These are phyloP conservation scores for Sternarchorhynchus goeldii DNA, from an alignment of 2,797 vertebrate species.

Conservation along the genomic window DNA sequence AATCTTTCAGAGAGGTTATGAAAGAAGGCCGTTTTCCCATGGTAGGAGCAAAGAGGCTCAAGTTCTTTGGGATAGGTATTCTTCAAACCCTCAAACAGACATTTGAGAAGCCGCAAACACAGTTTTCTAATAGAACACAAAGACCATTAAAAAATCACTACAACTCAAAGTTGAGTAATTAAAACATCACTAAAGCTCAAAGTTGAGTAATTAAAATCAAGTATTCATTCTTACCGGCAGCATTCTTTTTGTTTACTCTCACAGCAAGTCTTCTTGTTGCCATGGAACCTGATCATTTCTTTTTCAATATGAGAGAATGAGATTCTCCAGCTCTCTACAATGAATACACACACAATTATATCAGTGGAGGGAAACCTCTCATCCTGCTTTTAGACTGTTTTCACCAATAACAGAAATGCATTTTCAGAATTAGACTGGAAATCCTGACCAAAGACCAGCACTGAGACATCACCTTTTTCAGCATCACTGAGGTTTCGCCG, in stretches of 20 bases:
- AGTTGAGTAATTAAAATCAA: background rate
- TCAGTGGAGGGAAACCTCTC: background rate
- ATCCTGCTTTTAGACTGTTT: too few species aligned
- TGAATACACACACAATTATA: constrained; percentile 11
- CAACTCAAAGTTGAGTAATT: background rate
- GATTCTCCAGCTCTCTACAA: constrained; percentile 75
- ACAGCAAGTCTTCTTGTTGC: constrained; percentile 77
- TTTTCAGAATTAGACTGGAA: background rate
- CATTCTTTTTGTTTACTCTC: constrained; percentile 70
- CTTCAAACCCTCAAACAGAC: constrained; percentile 67
- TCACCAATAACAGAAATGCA: too few species aligned
- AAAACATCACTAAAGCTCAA: background rate
- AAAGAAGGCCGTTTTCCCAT: constrained; percentile 71
- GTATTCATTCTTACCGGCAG: constrained; percentile 70
- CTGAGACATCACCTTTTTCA: constrained; percentile 56
- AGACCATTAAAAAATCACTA: background rate
- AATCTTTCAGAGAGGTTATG: constrained; percentile 60
- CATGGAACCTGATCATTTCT: constrained; percentile 74
- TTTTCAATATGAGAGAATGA: constrained; percentile 82
- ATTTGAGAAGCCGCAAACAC: constrained; percentile 70
- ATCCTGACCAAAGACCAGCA: background rate
- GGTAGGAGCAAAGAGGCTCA: constrained; percentile 67
- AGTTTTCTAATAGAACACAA: constrained; percentile 57
- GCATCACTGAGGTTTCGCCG: constrained; percentile 57
- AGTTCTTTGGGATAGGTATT: constrained; percentile 62